phyloP scores from a whole-genome alignment of 2,888 invertebrate genomes.

The Pyrocoelia pectoralis region DNA sequence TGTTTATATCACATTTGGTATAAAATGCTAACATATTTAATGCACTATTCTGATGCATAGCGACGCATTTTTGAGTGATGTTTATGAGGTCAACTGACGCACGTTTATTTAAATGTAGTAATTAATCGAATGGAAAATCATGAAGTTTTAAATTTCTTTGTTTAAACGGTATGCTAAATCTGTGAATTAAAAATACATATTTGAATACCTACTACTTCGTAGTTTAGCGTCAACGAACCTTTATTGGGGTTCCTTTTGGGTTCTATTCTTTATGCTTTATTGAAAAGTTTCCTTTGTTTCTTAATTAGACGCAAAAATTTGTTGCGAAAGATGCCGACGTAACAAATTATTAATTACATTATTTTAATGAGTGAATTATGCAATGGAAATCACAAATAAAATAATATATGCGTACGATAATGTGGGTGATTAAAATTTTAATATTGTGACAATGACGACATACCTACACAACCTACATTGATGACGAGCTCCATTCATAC shows the following conservation, averaged over 20 bases:
- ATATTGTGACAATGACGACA: slow-evolving; percentile 37
- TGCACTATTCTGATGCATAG: too few relatives aligned
- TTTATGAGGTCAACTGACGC: too few relatives aligned
- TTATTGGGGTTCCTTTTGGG: slow-evolving; percentile 14
- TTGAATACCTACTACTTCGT: slow-evolving; percentile 13
- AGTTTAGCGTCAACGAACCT: slow-evolving; percentile 13
- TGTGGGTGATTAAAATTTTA: slow-evolving; percentile 26
- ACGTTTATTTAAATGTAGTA: too few relatives aligned
- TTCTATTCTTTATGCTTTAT: slow-evolving; percentile 5
- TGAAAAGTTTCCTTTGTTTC: background rate
- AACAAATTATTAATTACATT: background rate
- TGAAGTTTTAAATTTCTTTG: slow-evolving; percentile 4
- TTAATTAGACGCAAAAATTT: background rate
- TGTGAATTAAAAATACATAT: slow-evolving; percentile 13
- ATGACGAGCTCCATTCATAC: slow-evolving; percentile 43
- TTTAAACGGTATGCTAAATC: slow-evolving; percentile 10
- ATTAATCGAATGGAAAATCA: background rate
- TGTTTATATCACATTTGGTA: too few relatives aligned
- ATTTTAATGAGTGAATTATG: background rate
- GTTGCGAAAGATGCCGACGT: background rate
- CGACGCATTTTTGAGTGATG: too few relatives aligned
- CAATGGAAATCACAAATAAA: background rate
- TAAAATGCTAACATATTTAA: too few relatives aligned
- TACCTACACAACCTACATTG: slow-evolving; percentile 37
- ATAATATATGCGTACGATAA: slow-evolving; percentile 7